Conservation (phyloP, 2,797 vertebrate species). For the Xiphorhynchus erythropygius region DNA sequence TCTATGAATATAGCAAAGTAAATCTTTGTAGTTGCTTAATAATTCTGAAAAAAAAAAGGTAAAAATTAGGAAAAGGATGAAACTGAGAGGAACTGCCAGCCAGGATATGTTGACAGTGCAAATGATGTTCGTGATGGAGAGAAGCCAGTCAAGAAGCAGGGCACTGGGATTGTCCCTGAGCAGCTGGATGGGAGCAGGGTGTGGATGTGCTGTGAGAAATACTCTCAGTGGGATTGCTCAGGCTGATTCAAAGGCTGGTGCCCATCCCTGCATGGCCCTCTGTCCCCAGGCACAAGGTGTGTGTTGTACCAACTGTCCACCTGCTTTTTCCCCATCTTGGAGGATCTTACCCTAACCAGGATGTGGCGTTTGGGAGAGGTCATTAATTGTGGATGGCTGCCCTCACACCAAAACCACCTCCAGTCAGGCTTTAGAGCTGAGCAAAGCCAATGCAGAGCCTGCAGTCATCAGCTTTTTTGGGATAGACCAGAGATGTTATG, state of each 20-base stretch:
- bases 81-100: neutral
- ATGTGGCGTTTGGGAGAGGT: neutral
- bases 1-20: neutral
- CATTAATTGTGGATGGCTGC: rapidly evolving
- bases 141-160: neutral
- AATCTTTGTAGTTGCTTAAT: neutral
- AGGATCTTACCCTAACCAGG: neutral
- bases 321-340: neutral
- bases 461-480: rapidly evolving
- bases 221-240: rapidly evolving
- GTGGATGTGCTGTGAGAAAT: neutral
- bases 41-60: neutral
- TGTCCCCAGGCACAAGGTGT: neutral
- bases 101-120: neutral
- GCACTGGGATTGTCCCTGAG: rapidly evolving
- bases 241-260: neutral
- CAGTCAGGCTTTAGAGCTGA: neutral
- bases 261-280: rapidly evolving
- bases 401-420: neutral
- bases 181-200: neutral
- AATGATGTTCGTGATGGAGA: neutral
- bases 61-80: neutral
- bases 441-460: neutral
- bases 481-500: rapidly evolving
- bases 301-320: neutral